These are phyloP conservation scores for Australoheros facetus DNA, from an alignment of 2,797 vertebrate species.

Conservation along the genomic window DNA sequence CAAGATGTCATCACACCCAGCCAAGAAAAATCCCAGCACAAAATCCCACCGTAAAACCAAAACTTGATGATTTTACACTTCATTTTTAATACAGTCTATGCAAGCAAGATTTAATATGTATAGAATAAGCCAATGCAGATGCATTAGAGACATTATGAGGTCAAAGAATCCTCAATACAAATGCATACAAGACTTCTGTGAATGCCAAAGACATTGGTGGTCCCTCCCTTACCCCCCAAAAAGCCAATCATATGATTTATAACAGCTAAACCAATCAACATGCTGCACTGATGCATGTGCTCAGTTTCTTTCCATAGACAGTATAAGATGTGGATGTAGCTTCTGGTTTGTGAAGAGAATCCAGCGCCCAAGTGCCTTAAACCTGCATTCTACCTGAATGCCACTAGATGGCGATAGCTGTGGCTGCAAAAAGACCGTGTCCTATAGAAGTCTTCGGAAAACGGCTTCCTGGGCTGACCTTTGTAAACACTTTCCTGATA, in stretches of 20 bases:
- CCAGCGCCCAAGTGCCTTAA: background rate
- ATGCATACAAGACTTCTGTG: background rate
- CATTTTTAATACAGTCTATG: background rate
- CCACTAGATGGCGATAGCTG: background rate
- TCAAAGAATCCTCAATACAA: background rate
- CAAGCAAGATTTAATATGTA: background rate
- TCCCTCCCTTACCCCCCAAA: background rate
- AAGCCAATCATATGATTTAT: background rate
- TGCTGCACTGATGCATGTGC: background rate
- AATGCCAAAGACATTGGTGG: background rate
- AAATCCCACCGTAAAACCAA: background rate
- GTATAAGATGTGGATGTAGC: background rate
- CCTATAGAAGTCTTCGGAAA: background rate
- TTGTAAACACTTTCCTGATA: background rate
- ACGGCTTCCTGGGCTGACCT: background rate
- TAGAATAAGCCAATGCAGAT: background rate
- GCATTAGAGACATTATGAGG: slow-evolving; percentile 1
- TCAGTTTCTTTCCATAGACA: background rate
- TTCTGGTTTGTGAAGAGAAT: background rate
- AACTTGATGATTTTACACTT: background rate
- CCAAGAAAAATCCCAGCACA: background rate
- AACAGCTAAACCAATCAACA: background rate
- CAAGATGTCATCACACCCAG: background rate
- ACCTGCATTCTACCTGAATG: background rate
- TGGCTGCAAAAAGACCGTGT: background rate